Evolutionary conservation across 2,888 invertebrate genomes (phyloP), one percentile per base, ranked within the genome.

Genomic region (Amiota communis): DNA sequence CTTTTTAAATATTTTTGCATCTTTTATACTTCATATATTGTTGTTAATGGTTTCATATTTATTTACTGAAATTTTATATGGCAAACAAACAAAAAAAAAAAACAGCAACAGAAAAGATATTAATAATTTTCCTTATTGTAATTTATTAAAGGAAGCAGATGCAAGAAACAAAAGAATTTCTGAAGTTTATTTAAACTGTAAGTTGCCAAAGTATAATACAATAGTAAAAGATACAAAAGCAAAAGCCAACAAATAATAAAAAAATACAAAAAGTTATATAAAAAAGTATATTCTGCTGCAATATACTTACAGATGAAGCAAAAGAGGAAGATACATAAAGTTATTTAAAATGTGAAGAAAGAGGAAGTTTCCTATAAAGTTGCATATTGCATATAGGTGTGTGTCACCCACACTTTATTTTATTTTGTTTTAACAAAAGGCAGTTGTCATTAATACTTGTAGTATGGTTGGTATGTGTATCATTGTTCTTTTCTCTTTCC

Each of bases 111-210:
- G 23, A 20, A 11, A 17, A 17, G 17, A 20, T 20, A 59, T 12
- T n/a, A 20, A 2, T 6, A 36, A 36, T 36, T 36, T 36, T 9
- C 70, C 72, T 73, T 78, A n/a, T 47, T 70, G 48, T 20, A 65
- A 13, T 71, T 53, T 63, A 65, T 48, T 61, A 17, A 48, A 48
- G 20, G 49, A 17, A 13, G 17, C 49, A 36, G 36, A 36, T 4
- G 8, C 36, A 36, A 36, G 36, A 36, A 36, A 6, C 8, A 36
- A 36, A 36, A 6, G 6, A 36, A 23, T 68, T 81, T 81, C 75
- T 80, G 74, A 80, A 79, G 83, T 84, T 83, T 82, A 83, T 83
- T 84, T 83, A 83, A 84, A 83, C 83, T 83, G 83, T 83, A 83
- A 84, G 81, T 81, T 20, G 67, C 51, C 46, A 57, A 53, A 57